Base-by-base conservation (phyloP, 2,797 vertebrate species). In the Chiropotes sagulatus region DNA sequence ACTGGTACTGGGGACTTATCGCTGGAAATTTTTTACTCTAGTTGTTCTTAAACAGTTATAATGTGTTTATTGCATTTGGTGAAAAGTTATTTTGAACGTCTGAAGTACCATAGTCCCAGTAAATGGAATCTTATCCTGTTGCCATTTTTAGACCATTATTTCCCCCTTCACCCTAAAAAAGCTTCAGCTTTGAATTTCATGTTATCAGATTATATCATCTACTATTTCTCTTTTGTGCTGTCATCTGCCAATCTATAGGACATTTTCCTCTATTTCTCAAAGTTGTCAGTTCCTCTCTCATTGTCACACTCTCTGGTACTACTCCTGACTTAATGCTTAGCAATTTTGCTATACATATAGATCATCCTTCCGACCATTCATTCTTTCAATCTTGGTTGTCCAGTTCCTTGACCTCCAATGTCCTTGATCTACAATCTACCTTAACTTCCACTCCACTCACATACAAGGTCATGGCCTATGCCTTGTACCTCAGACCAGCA, bases 1-100 rank as follows among this genome's bases (percentile, higher is more conserved):
- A 72, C 57, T 88, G 89, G 30, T 87, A 10, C 44, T 94, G 81
- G 94, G 50, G 64, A 91, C 73, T 93, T 89, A 30, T 70, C 17
- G 39, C 30, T 46, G 48, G n/a, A 90, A 89, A 12, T 57, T 39
- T 17, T 44, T 73, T 0, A 75, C 61, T 96, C 76, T 4, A n/a
- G 2, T 86, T 89, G 46, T 93, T 96, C 83, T 81, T 83, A 82
- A 94, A 52, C 93, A 78, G 54, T 89, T 86, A 64, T 88, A 86
- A 48, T 20, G 30, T 44, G 26, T 64, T 76, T n/a, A 36, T 33
- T 94, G 64, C 44, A 41, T 76, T 87, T 50, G 76, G 24, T 33
- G 50, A 78, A 39, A 82, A 92, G 61, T 84, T 73, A 15, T 86
- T 96, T 91, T 75, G 87, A 93, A 58, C 64, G 39, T 10, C 2